phyloP scores from a whole-genome alignment of 2,797 vertebrate species.

The Eidolon dupreanum region DNA sequence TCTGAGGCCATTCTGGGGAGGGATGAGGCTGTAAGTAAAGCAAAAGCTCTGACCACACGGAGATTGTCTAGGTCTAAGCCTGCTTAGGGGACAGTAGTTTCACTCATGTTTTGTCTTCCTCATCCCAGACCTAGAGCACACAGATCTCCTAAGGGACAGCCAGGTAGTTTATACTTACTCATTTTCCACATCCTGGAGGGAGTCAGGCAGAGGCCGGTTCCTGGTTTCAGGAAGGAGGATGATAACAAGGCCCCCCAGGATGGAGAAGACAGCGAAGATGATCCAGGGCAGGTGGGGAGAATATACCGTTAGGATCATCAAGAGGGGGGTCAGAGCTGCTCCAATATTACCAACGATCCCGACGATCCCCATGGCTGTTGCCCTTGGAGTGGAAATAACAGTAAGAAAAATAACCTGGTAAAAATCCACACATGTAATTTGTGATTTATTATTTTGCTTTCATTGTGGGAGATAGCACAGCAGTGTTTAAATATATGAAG shows the following conservation, averaged over 20 bases:
- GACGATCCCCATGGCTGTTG: not conserved
- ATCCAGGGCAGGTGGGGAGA: conserved; percentile 87
- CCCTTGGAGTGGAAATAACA: not conserved
- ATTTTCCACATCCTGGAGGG: conserved; percentile 88
- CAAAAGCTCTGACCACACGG: not conserved
- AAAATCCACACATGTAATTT: not conserved
- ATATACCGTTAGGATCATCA: conserved; percentile 87
- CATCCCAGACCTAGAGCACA: no score
- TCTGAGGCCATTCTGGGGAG: not conserved
- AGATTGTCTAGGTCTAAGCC: not conserved
- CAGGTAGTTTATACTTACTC: conserved; percentile 60
- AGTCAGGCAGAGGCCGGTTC: conserved; percentile 87
- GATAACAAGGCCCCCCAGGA: conserved; percentile 82
- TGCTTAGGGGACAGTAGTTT: no score
- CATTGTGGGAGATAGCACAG: not conserved
- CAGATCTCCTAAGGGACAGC: not conserved
- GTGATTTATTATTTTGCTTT: not conserved
- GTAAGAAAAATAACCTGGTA: not conserved
- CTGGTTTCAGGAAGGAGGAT: conserved; percentile 90
- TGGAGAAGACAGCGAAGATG: conserved; percentile 85
- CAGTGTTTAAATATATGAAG: not conserved
- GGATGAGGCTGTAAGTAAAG: not conserved
- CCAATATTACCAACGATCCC: not conserved
- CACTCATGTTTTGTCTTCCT: not conserved
- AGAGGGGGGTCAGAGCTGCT: conserved; percentile 83